phyloP scores from a whole-genome alignment of 2,797 vertebrate species.

The Nasua narica region DNA sequence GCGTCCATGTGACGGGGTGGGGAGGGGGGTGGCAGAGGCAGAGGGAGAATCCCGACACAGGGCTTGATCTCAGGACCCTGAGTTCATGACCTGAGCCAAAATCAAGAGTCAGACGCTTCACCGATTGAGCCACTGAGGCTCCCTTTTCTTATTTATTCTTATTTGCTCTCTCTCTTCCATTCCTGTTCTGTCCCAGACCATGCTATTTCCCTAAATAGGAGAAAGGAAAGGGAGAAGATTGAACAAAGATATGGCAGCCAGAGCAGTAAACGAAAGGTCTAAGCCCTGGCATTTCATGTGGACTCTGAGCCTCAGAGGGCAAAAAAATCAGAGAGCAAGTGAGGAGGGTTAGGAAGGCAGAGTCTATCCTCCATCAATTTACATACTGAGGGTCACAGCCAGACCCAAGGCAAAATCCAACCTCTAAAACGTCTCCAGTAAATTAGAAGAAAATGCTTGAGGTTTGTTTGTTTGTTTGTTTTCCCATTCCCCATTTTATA shows the following conservation, averaged over 20 bases:
- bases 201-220: background rate
- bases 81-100: background rate
- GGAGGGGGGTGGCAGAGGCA: background rate
- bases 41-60: background rate
- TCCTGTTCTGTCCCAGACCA: background rate
- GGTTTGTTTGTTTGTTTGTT: background rate
- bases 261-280: background rate
- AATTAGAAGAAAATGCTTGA: background rate
- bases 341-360: background rate
- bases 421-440: background rate
- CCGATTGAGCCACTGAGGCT: background rate
- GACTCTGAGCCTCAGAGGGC: background rate
- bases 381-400: background rate
- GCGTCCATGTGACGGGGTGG: background rate
- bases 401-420: background rate
- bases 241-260: background rate
- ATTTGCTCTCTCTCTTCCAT: background rate
- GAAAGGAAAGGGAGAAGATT: background rate
- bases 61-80: background rate
- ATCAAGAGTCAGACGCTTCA: background rate
- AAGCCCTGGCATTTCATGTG: background rate
- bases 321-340: background rate
- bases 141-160: background rate
- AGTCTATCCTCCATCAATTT: background rate
- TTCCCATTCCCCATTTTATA: background rate